Evolutionary conservation across 2,888 invertebrate genomes (phyloP).

Genomic region (Macrophya annulata): DNA sequence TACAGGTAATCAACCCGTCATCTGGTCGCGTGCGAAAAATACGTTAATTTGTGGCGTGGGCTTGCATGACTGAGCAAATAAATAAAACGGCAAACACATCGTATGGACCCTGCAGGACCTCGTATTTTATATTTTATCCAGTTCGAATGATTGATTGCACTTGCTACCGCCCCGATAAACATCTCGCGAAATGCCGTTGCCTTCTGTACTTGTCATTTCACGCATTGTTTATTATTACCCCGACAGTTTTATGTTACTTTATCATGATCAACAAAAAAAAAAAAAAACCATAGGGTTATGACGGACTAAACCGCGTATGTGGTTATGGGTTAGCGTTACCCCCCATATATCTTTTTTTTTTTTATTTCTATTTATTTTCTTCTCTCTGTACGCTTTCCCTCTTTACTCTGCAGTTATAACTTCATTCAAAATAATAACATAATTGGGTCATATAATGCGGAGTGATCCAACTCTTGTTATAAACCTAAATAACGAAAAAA

Average conservation of each 20-base stretch:
- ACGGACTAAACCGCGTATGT: slow-evolving; percentile 6
- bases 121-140: slow-evolving; percentile 78
- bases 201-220: slow-evolving; percentile 76
- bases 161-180: slow-evolving; percentile 70
- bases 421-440: background rate
- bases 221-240: slow-evolving; percentile 79
- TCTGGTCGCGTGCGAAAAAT: slow-evolving; percentile 76
- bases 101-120: slow-evolving; percentile 71
- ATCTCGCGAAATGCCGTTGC: slow-evolving; percentile 76
- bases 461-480: background rate
- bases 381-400: too few relatives aligned
- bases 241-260: slow-evolving; percentile 71
- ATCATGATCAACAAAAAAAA: slow-evolving; percentile 59
- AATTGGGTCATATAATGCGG: background rate
- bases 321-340: slow-evolving; percentile 12
- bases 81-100: slow-evolving; percentile 74
- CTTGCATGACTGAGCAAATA: slow-evolving; percentile 78
- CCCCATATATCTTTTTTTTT: background rate
- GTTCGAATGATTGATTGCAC: slow-evolving; percentile 76
- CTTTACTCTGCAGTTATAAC: background rate
- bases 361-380: background rate
- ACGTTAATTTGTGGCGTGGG: slow-evolving; percentile 73
- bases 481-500: background rate
- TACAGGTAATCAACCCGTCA: slow-evolving; percentile 72
- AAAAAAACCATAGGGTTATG: slow-evolving; percentile 18